phyloP scores from a whole-genome alignment of 2,113 vertebrate genomes.

The Mesocricetus auratus region DNA sequence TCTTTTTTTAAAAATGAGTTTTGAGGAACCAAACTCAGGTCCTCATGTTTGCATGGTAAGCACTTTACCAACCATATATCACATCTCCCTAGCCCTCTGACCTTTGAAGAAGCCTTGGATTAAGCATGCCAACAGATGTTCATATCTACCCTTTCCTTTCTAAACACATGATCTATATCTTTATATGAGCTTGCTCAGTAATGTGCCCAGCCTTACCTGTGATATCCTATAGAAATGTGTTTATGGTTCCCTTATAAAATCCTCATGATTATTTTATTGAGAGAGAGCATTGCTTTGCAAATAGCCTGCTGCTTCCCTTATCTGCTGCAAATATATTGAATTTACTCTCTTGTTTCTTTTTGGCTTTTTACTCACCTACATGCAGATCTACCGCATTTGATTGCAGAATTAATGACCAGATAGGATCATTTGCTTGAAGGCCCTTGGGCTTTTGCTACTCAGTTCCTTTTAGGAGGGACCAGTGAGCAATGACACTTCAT shows the following conservation, averaged over 20 bases:
- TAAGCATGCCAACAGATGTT: neutral
- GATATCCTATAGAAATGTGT: neutral
- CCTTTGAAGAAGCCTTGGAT: neutral
- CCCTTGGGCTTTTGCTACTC: neutral
- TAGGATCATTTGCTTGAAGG: neutral
- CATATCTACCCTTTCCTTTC: neutral
- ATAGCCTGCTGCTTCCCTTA: neutral
- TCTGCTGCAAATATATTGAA: neutral
- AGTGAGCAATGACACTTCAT: neutral
- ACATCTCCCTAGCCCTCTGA: neutral
- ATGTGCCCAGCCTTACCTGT: no score
- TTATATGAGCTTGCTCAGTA: neutral
- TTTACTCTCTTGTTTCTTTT: neutral
- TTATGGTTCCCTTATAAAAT: neutral
- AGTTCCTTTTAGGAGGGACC: neutral
- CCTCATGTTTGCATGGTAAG: neutral
- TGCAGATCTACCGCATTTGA: neutral
- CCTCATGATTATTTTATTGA: neutral
- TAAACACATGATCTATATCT: neutral
- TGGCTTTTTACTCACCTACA: no score
- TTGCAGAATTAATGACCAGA: neutral
- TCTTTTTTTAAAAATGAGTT: neutral
- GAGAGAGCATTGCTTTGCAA: neutral
- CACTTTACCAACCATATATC: neutral
- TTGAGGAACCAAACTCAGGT: neutral